These are phyloP conservation scores for Urocynchramus pylzowi DNA, from an alignment of 2,113 vertebrate species.

Conservation along the genomic window DNA sequence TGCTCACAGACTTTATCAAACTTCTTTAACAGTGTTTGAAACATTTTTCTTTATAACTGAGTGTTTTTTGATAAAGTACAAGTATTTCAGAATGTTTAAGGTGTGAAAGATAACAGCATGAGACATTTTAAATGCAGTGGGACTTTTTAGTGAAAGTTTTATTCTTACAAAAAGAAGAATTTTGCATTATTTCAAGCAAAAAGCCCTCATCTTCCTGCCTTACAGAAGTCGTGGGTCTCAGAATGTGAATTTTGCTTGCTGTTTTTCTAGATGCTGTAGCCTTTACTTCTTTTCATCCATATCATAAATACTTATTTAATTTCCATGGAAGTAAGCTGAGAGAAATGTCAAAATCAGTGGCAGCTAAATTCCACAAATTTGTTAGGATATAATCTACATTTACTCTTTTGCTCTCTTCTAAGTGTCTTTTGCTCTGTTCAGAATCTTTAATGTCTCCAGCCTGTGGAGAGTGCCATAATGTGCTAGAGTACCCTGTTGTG, in stretches of 20 bases:
- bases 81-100: neutral
- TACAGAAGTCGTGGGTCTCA: neutral
- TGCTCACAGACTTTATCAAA: neutral
- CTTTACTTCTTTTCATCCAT: neutral
- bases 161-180: neutral
- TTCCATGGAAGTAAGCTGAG: neutral
- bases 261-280: neutral
- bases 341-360: neutral
- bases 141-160: neutral
- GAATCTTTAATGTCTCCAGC: neutral
- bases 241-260: neutral
- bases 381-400: neutral
- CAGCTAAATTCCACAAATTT: neutral
- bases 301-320: neutral
- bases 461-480: neutral
- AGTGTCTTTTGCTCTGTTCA: neutral
- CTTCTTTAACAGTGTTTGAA: neutral
- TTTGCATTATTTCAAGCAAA: neutral
- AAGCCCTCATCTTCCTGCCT: neutral
- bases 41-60: neutral
- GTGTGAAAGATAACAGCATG: fast-evolving
- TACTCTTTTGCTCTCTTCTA: neutral
- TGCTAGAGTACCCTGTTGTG: neutral
- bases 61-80: neutral
- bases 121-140: neutral